A percentile compares a stretch with the other conserved stretches of the same genome.
phyloP scores from a whole-genome alignment of 2,113 vertebrate species.

The Myiagra hebetior region DNA sequence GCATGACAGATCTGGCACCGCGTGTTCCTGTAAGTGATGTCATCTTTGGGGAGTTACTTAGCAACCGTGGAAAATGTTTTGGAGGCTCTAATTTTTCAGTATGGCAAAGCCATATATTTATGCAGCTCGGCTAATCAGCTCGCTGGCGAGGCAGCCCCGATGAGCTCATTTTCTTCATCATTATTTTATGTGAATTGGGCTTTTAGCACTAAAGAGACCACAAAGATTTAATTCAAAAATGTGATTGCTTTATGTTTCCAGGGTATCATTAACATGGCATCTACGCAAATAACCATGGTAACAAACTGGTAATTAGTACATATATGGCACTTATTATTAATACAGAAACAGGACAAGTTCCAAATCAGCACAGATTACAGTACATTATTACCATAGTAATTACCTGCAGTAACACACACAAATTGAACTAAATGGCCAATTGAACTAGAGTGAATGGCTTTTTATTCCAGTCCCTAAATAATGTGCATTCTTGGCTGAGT shows the following conservation, averaged over 20 bases:
- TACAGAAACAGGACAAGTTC: constrained; percentile 57
- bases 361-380: constrained; percentile 55
- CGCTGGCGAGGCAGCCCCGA: constrained; percentile 49
- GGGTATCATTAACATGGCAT: constrained; percentile 68
- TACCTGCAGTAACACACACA: constrained; percentile 74
- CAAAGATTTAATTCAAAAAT: constrained; percentile 74
- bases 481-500: constrained; percentile 70
- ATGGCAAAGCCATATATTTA: constrained; percentile 26
- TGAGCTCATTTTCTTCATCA: constrained; percentile 76
- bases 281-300: constrained; percentile 69
- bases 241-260: constrained; percentile 68
- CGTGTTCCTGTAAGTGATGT: constrained; percentile 66
- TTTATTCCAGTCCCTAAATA: constrained; percentile 76
- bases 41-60: constrained; percentile 69
- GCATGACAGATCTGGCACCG: constrained; percentile 23
- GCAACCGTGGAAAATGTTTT: constrained; percentile 70
- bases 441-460: constrained; percentile 76
- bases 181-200: constrained; percentile 71
- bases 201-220: constrained; percentile 69
- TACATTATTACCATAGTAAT: constrained; percentile 72
- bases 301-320: constrained; percentile 72
- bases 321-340: constrained; percentile 45
- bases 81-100: constrained; percentile 58
- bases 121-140: constrained; percentile 59
- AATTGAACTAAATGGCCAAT: constrained; percentile 78